phyloP scores from a whole-genome alignment of 2,113 vertebrate species.

The Speoplatyrhinus poulsoni region DNA sequence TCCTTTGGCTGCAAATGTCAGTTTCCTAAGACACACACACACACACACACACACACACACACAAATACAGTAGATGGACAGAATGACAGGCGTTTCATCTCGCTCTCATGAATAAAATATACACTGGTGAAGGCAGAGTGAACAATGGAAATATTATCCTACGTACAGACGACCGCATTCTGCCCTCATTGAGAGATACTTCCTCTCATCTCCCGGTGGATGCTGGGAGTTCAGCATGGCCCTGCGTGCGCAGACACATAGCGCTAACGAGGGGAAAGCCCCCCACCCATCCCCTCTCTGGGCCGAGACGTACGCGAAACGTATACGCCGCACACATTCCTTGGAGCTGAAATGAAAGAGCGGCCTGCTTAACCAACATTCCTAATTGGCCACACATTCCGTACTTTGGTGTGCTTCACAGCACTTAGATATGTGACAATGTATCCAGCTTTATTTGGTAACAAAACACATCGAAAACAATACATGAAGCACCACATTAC shows the following conservation, averaged over 20 bases:
- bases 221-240: constrained; percentile 33
- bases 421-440: neutral
- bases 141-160: constrained; percentile 75
- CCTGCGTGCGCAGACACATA: constrained; percentile 55
- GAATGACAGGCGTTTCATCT: constrained; percentile 29
- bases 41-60: constrained; percentile 8
- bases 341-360: constrained; percentile 60
- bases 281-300: constrained; percentile 5
- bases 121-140: constrained; percentile 47
- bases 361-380: constrained; percentile 61
- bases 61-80: neutral
- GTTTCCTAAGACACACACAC: constrained; percentile 25
- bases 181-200: constrained; percentile 43
- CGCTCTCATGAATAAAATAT: constrained; percentile 75
- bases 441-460: neutral
- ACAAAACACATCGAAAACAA: too few species aligned
- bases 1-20: neutral
- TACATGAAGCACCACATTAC: too few species aligned
- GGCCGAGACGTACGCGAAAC: constrained; percentile 53
- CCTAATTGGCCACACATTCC: constrained; percentile 70
- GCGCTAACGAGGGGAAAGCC: constrained; percentile 58
- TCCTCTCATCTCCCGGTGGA: constrained; percentile 62
- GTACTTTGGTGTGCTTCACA: constrained; percentile 11
- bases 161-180: constrained; percentile 42
- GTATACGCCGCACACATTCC: constrained; percentile 63